A percentile compares a stretch with the other conserved stretches of the same genome.
phyloP scores from a whole-genome alignment of 2,888 invertebrate genomes.

The Crioceris asparagi region DNA sequence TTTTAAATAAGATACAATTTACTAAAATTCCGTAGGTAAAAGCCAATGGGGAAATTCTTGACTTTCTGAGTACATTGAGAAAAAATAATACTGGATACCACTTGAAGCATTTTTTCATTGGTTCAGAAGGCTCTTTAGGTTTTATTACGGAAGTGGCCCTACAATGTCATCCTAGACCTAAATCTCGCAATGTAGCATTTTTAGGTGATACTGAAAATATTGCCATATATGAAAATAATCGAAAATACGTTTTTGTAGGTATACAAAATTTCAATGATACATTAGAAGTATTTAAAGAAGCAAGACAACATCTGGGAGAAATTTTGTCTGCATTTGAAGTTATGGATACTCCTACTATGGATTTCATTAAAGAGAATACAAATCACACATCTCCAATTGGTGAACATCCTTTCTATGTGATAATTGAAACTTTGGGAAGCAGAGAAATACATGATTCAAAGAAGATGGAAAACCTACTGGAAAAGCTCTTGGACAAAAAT shows the following conservation, averaged over 20 bases:
- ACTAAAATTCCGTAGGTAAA: constrained; percentile 57
- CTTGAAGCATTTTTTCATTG: constrained; percentile 90
- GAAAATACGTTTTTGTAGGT: constrained; percentile 49
- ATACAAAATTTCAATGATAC: constrained; percentile 67
- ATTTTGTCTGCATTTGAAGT: constrained; percentile 92
- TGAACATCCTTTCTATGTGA: constrained; percentile 68
- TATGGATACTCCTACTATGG: constrained; percentile 67
- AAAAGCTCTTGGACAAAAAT: constrained; percentile 55
- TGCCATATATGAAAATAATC: too few relatives aligned
- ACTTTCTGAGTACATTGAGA: constrained; percentile 71
- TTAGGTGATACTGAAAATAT: constrained; percentile 16
- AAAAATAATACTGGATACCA: constrained; percentile 98
- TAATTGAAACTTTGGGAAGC: constrained; percentile 81
- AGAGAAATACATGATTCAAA: constrained; percentile 72
- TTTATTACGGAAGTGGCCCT: constrained; percentile 85
- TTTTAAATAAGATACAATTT: too few relatives aligned
- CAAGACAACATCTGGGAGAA: constrained; percentile 69
- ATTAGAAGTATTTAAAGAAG: constrained; percentile 60
- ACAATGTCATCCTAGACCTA: constrained; percentile 73
- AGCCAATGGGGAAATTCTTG: constrained; percentile 73
- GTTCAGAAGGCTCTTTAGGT: constrained; percentile 93
- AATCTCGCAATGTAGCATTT: constrained; percentile 26
- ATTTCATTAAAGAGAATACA: constrained; percentile 49
- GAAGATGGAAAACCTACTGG: constrained; percentile 69
- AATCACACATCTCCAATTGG: constrained; percentile 49